These are phyloP conservation scores for Loripinus fragilis DNA, from an alignment of 2,888 invertebrate genomes.

Conservation along the genomic window DNA sequence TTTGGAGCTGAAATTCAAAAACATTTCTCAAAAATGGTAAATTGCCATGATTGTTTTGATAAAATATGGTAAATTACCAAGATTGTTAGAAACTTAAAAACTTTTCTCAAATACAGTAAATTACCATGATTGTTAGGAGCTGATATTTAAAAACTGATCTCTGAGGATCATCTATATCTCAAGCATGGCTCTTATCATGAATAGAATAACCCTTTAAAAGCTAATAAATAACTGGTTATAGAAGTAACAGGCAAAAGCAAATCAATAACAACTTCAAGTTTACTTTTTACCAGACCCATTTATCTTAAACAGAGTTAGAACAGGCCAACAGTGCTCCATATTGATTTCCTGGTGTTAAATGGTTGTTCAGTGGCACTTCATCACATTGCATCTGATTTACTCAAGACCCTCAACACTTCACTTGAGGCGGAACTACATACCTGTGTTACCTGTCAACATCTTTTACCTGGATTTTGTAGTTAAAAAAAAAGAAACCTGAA, in stretches of 20 bases:
- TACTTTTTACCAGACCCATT: background rate
- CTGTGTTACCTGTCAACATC: slow-evolving; percentile 4
- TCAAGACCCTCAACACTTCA: background rate
- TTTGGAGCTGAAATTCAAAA: too few species aligned
- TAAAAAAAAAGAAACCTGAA: too few species aligned
- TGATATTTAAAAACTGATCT: too few species aligned
- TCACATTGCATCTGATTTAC: background rate
- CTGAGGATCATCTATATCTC: too few species aligned
- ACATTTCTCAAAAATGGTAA: too few species aligned
- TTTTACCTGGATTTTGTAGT: background rate
- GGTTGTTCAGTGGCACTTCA: slow-evolving; percentile 10
- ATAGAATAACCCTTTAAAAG: slow-evolving; percentile 15
- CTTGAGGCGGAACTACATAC: background rate
- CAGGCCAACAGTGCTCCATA: slow-evolving; percentile 9
- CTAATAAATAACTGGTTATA: slow-evolving; percentile 15
- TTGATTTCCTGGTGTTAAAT: slow-evolving; percentile 18
- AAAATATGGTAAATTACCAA: too few species aligned
- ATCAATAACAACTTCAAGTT: slow-evolving; percentile 11
- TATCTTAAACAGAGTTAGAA: slow-evolving; percentile 15
- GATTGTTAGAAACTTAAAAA: too few species aligned
- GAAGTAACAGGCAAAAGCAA: slow-evolving; percentile 1
- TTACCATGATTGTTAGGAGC: too few species aligned
- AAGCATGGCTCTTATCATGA: slow-evolving; percentile 6
- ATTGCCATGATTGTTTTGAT: too few species aligned
- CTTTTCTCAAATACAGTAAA: too few species aligned